phyloP scores from a whole-genome alignment of 2,888 invertebrate genomes.

The Sturmia bella region DNA sequence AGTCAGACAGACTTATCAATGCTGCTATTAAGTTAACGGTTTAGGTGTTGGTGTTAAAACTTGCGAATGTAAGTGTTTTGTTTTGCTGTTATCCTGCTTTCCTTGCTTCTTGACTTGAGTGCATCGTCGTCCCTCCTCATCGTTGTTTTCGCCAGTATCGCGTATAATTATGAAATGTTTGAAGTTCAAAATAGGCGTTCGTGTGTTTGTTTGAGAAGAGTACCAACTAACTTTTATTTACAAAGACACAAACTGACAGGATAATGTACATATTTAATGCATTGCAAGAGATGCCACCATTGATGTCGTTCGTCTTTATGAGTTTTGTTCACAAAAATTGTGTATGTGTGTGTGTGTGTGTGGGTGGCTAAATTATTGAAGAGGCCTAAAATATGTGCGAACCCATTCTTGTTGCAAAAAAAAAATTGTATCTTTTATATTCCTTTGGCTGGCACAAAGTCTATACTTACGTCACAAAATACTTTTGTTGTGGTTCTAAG shows the following conservation, averaged over 20 bases:
- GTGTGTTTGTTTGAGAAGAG: conserved; percentile 14
- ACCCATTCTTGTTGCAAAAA: conserved; percentile 17
- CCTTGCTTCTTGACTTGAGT: conserved; percentile 35
- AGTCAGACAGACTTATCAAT: conserved; percentile 58
- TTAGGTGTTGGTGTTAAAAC: conserved; percentile 23
- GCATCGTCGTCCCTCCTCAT: conserved; percentile 9
- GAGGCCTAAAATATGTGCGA: conserved; percentile 18
- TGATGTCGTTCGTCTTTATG: too few relatives aligned
- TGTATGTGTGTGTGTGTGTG: too few relatives aligned
- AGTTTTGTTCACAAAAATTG: too few relatives aligned
- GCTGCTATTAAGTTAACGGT: conserved; percentile 55
- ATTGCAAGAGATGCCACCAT: conserved; percentile 31
- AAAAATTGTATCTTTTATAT: conserved; percentile 29
- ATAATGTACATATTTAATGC: conserved; percentile 36
- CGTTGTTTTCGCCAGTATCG: conserved; percentile 15
- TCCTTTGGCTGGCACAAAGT: conserved; percentile 30
- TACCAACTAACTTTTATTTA: conserved; percentile 29
- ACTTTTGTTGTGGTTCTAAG: not conserved
- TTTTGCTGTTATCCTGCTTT: conserved; percentile 37
- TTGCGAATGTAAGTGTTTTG: conserved; percentile 35
- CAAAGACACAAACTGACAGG: conserved; percentile 23
- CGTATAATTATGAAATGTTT: conserved; percentile 32
- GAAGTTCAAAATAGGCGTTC: conserved; percentile 17
- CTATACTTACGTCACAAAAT: not conserved
- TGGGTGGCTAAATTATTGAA: conserved; percentile 28